phyloP scores from a whole-genome alignment of 1,140 invertebrate species.

The Drosophila bocqueti region DNA sequence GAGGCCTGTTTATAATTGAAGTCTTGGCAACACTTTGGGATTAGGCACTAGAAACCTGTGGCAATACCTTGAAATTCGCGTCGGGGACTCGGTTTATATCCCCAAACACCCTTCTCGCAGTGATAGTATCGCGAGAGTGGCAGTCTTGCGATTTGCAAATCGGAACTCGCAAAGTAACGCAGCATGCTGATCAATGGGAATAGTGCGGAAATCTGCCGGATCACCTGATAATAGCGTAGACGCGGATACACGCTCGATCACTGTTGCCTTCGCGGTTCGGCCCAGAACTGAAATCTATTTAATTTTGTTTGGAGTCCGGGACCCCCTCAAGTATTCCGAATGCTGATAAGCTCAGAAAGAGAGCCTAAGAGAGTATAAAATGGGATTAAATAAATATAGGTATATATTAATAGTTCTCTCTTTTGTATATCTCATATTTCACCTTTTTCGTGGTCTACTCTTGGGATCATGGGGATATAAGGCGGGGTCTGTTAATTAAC shows the following conservation, averaged over 20 bases:
- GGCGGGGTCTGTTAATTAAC: constrained; percentile 5
- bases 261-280: constrained; percentile 21
- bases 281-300: constrained; percentile 37
- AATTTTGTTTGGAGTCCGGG: constrained; percentile 29
- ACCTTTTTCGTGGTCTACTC: neutral
- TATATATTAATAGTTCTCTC: neutral
- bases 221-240: constrained; percentile 27
- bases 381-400: neutral
- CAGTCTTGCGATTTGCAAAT: constrained; percentile 34
- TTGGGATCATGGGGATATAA: neutral
- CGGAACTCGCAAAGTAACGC: constrained; percentile 50
- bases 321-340: constrained; percentile 37
- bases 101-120: constrained; percentile 87
- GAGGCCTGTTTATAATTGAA: constrained; percentile 51
- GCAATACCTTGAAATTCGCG: constrained; percentile 85
- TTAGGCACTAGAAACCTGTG: constrained; percentile 4
- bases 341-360: constrained; percentile 38
- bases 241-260: constrained; percentile 13
- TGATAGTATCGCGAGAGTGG: constrained; percentile 85
- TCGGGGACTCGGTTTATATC: constrained; percentile 85
- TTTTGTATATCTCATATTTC: neutral
- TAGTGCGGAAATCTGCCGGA: constrained; percentile 24
- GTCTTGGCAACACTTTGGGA: constrained; percentile 46
- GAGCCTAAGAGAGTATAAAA: neutral
- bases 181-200: constrained; percentile 61